Evolutionary conservation across 1,140 invertebrate genomes (phyloP).

Genomic region (Tetragnatha versicolor): DNA sequence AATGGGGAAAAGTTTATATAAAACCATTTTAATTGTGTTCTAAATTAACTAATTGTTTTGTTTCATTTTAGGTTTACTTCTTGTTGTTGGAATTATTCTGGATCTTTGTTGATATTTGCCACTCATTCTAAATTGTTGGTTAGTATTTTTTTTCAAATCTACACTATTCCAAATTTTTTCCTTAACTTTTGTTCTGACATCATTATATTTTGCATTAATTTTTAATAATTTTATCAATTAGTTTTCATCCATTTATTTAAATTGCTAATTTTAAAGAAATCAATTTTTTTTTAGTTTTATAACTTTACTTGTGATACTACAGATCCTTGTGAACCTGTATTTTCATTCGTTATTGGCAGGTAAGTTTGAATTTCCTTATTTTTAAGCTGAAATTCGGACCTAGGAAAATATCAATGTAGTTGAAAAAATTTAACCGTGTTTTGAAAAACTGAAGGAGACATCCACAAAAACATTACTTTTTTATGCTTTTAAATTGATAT

Average conservation of each 20-base stretch:
- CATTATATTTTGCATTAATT: background rate
- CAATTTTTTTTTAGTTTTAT: constrained; percentile 46
- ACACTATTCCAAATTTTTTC: background rate
- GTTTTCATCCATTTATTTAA: background rate
- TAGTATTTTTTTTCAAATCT: background rate
- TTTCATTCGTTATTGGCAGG: constrained; percentile 53
- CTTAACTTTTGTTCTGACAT: background rate
- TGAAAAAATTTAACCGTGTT: too few species aligned
- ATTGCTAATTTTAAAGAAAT: background rate
- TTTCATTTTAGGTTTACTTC: constrained; percentile 42
- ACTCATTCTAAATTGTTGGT: constrained; percentile 54
- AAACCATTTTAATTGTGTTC: background rate
- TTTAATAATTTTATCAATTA: background rate
- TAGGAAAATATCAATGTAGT: too few species aligned
- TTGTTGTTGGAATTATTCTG: constrained; percentile 56
- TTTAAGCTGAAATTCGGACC: too few species aligned
- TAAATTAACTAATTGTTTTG: background rate
- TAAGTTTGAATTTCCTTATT: too few species aligned
- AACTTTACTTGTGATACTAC: constrained; percentile 51
- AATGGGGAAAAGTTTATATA: too few species aligned
- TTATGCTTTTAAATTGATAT: too few species aligned
- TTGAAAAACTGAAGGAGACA: too few species aligned
- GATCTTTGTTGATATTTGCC: constrained; percentile 53
- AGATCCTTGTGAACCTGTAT: constrained; percentile 51
- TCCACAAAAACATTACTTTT: too few species aligned